Base-by-base conservation (phyloP, 2,113 vertebrate species). In the Electrona antarctica region DNA sequence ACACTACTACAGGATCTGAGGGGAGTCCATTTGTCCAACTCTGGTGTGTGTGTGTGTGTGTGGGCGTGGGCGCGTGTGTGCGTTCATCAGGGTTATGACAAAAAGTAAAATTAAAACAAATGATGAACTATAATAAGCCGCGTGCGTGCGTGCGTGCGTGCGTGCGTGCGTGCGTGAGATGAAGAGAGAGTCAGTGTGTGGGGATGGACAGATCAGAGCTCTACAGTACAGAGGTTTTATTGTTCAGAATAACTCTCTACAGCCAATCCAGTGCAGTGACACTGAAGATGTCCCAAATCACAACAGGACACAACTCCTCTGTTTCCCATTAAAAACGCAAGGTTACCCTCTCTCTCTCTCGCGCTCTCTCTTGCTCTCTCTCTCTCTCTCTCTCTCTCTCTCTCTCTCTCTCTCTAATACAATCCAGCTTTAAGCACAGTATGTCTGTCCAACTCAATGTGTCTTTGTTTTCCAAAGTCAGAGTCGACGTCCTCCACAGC, bases 391-490 rank as follows among this genome's bases (percentile, higher is more conserved):
- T 15, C 55, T 14, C 55, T 15, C 56, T 15, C 56, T 15, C 56
- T 8, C n/a, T 28, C 60, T 46, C 60, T 55, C 45, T 46, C 33
- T 28, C n/a, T 48, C 46, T 52, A 62, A 84, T 59, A 14, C 68
- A 77, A 67, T 67, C 60, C 73, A 77, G 75, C 71, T 77, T 69
- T 29, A 87, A 76, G 79, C 80, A 75, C 46, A 4, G 74, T 74
- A 84, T 77, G 78, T 87, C 69, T 77, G 81, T 83, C 82, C 78
- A 80, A 72, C 0, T 84, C 63, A 4, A 64, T 86, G 80, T 63
- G 71, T 74, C 82, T 86, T 87, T 88, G 80, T 85, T 80, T 85
- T 86, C 45, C 69, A 74, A 47, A 66, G 48, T 41, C 15, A 74
- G 49, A 64, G 61, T 60, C 48, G 68, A 71, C 73, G 60, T 57